A percentile compares a stretch with the other conserved stretches of the same genome.
Conservation (phyloP, 1,140 invertebrate species). For the Tetraneura akinire region DNA sequence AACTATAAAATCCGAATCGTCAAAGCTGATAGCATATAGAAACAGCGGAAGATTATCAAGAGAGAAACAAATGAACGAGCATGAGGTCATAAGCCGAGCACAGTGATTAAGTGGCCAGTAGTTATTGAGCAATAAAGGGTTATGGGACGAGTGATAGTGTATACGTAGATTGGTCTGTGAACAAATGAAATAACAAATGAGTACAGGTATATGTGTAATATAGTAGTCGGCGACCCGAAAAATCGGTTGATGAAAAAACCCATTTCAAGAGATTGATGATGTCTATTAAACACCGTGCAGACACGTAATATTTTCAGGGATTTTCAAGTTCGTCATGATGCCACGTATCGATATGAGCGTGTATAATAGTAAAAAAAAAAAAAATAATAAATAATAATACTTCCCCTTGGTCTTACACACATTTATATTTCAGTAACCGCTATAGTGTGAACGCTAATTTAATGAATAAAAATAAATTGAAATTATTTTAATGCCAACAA, state of each 20-base stretch:
- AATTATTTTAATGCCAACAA: too few relatives aligned
- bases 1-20: not conserved
- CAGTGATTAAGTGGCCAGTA: not conserved
- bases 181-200: conserved; percentile 47
- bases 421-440: too few relatives aligned
- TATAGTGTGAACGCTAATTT: too few relatives aligned
- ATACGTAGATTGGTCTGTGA: not conserved
- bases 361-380: not conserved
- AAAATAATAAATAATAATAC: too few relatives aligned
- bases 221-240: not conserved
- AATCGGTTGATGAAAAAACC: not conserved
- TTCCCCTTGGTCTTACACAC: too few relatives aligned
- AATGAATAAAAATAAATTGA: too few relatives aligned
- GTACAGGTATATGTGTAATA: conserved; percentile 13
- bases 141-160: not conserved
- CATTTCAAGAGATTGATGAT: conserved; percentile 27
- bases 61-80: not conserved
- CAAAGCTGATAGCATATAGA: not conserved
- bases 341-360: too few relatives aligned
- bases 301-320: not conserved
- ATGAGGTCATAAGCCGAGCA: not conserved
- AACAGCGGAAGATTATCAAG: not conserved
- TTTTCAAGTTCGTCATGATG: not conserved
- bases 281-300: not conserved
- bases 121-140: not conserved